Base-by-base conservation (phyloP, 2,888 invertebrate genomes). In the Calephelis perditalis region DNA sequence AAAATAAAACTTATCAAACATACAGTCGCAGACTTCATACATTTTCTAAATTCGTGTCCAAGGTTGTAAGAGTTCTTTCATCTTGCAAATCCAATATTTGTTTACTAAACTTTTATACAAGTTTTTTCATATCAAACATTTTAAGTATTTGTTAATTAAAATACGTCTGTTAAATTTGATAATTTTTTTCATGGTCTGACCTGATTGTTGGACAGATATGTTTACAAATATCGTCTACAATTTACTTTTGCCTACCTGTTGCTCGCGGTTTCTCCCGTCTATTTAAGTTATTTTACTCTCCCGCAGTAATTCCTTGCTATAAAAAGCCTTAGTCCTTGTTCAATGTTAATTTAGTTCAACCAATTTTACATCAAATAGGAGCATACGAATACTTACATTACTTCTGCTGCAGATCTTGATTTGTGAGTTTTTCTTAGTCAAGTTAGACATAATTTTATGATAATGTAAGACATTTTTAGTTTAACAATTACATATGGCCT, bases 91-190 rank as follows among this genome's bases (percentile, higher is more conserved):
- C 52, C 52, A 52, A 52, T 52, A 52, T 35, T 52, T 52, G 52
- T 52, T 52, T 52, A 52, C 35, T 35, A 52, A 52, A 52, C 52
- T 52, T 52, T 35, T 52, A 52, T 52, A 52, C 52, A 52, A 52
- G 52, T 52, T 52, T 52, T 35, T 52, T 52, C 49, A 11, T 52
- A 52, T 52, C 52, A 52, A 35, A 52, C 52, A 35, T 52, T 52
- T 52, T 52, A 35, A 52, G 52, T 52, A 52, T 52, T 52, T 52
- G 49, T 52, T 52, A 52, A 52, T 52, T 49, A 49, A 35, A 52
- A 52, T 26, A 52, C 35, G 35, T 52, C 49, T 52, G 49, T 35
- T 10, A 52, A 26, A 52, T 52, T 52, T 52, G 35, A 52, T 52
- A 49, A 52, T 52, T 52, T 52, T 52, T 6, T 26, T 10, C 35